Base-by-base conservation (phyloP, 2,888 invertebrate genomes). In the Caenorhabditis panamensis region DNA sequence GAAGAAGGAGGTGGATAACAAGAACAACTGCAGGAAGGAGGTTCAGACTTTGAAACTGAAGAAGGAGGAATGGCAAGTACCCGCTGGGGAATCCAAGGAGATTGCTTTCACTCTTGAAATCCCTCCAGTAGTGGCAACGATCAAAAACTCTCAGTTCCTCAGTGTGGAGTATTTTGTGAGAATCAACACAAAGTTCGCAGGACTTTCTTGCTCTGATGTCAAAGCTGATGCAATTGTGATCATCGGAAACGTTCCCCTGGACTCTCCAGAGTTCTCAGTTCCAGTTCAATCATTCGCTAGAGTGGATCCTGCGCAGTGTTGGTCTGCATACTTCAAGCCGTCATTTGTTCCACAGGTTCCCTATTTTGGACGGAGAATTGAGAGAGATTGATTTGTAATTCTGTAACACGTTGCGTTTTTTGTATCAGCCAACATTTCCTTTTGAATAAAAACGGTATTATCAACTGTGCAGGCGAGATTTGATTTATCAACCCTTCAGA, bases 151-250 rank as follows among this genome's bases (percentile, higher is more conserved):
- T 0, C 24, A 22, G 22, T 66, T 37, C 24, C 49, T 75, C 13
- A 28, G 20, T 26, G 61, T 75, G 31, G 75, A 75, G 51, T 75
- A 75, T 37, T 59, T 61, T 24, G 59, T 75, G n/a, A 26, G 49
- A 2, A 36, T 75, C 20, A 47, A 24, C n/a, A 47, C 47, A 2
- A 28, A 61, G 11, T 1, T 47, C 11, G 26, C 6, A 3, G 20
- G 22, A 26, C 8, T 22, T 5, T 44, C 22, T 44, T 54, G 36
- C 54, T 41, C 47, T 4, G 31, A 37, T 22, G 2, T 22, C 36
- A 47, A 5, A 9, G 71, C 71, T 28, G 44, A 54, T 11, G n/a
- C 62, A 47, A 72, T 56, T 22, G 62, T 72, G 31, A 13, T 72
- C 24, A 47, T 72, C 28, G 71, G 71, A 31, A 72, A 63, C 24